Evolutionary conservation across 2,797 vertebrate genomes (phyloP), one percentile per base, ranked within the genome.

Genomic region (Fundulus diaphanus): DNA sequence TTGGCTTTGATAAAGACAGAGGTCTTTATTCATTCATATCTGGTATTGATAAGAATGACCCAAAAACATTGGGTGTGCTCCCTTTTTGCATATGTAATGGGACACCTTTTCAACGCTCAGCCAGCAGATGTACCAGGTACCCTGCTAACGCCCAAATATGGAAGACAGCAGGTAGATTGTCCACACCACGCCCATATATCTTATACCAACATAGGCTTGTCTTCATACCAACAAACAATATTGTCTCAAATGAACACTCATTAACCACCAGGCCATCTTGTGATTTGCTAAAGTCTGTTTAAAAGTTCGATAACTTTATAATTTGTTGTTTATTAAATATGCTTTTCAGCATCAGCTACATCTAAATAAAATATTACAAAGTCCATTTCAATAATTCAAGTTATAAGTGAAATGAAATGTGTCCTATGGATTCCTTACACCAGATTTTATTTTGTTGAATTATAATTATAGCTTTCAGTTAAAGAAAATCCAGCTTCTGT

Each of bases 1-100:
- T 87, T 42, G 7, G 83, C 46, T 67, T 80, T 48, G 18, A 48
- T n/a, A n/a, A n/a, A n/a, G n/a, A n/a, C n/a, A n/a, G n/a, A n/a
- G n/a, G n/a, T n/a, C 46, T 48, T 15, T 48, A 33, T 12, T 22
- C 11, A 65, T n/a, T 15, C 61, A 65, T 24, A 65, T 40, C 40
- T 54, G 51, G 51, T n/a, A 40, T 65, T 13, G 20, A 57, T 57
- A 59, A 33, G 33, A 61, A 22, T 1, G 8, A 35, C 31, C 57
- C 8, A 8, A 35, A 20, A 61, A 22, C 0, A 9, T 18, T 35
- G 31, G 57, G 57, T 61, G 35, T 9, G 31, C 31, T 61, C 3
- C 16, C 35, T 33, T 59, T 59, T 35, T 61, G 16, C 18, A 35
- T 20, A 31, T 61, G 57, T 22, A 61, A 61, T 61, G 9, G 8